These are phyloP conservation scores for Paratilapia polleni DNA, from an alignment of 2,113 vertebrate genomes.

Conservation along the genomic window DNA sequence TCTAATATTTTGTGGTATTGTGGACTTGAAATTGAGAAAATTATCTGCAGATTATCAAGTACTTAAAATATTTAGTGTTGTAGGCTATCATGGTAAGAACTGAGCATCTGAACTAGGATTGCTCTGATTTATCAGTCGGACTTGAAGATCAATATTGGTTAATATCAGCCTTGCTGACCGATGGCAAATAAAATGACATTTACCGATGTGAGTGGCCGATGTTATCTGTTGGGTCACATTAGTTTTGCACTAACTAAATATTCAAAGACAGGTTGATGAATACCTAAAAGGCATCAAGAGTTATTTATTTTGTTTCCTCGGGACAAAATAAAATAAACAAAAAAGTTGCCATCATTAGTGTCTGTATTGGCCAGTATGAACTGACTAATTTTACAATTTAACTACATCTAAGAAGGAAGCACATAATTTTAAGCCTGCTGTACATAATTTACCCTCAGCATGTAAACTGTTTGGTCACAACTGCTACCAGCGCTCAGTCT, in stretches of 20 bases:
- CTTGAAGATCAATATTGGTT: background rate
- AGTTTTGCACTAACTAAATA: background rate
- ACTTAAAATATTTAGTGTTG: background rate
- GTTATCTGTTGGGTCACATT: background rate
- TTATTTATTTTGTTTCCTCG: background rate
- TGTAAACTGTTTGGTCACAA: background rate
- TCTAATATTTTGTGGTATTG: background rate
- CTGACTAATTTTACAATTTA: background rate
- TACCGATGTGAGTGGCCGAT: background rate
- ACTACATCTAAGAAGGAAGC: background rate
- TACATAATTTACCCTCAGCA: background rate
- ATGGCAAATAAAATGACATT: background rate
- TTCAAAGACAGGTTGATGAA: background rate
- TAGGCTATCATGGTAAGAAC: background rate
- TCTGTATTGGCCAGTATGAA: background rate
- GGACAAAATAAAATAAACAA: background rate
- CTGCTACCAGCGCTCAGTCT: background rate
- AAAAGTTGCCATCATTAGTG: background rate
- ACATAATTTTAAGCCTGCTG: background rate
- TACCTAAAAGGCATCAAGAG: background rate
- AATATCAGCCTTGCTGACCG: background rate
- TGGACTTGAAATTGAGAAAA: background rate
- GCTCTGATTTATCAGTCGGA: background rate
- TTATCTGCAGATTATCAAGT: background rate
- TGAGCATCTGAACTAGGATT: background rate